Evolutionary conservation across 2,113 vertebrate genomes (phyloP), one percentile per base, ranked within the genome.

Genomic region (Mugil cephalus): DNA sequence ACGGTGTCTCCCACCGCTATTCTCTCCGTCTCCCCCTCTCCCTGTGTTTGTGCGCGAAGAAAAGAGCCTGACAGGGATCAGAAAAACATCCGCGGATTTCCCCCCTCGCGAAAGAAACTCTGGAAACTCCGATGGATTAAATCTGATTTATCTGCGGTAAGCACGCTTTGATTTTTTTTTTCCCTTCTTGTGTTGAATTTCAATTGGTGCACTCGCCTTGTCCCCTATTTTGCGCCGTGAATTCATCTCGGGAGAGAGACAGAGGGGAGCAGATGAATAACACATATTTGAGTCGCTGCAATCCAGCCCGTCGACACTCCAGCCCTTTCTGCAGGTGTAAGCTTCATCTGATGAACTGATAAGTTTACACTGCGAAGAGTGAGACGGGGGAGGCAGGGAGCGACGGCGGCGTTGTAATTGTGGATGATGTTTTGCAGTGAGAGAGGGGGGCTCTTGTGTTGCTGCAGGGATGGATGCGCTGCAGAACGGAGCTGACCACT

Each of bases 401-500:
- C 10, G 56, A 43, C 7, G 35, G 35, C 42, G 46, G 36, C 60
- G 38, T 65, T n/a, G 71, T 60, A 21, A 56, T 81, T 59, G 78
- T 77, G 75, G 69, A 34, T 69, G 85, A 54, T 88, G 89, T 87
- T 87, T 89, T 88, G 92, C 86, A 79, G 71, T 55, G 85, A 79
- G 63, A 82, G 81, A 77, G 80, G 74, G 46, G 40, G 80, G 85
- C 78, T 83, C 69, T 74, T 74, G 64, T 87, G 73, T 91, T 69
- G 90, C 83, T 85, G 90, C 76, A 86, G 83, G 82, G 87, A 90
- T 88, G 90, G 89, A 92, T 90, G 87, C 91, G 92, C 90, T 91
- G 91, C 89, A 89, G 88, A 92, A 61, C 64, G 69, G 82, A 75
- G 76, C 74, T 88, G 90, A 88, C 89, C 86, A 84, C 77, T 72